Evolutionary conservation across 53 echinoderm and acorn worm species (phyloP).

Genomic region (Holothuria leucospilota): DNA sequence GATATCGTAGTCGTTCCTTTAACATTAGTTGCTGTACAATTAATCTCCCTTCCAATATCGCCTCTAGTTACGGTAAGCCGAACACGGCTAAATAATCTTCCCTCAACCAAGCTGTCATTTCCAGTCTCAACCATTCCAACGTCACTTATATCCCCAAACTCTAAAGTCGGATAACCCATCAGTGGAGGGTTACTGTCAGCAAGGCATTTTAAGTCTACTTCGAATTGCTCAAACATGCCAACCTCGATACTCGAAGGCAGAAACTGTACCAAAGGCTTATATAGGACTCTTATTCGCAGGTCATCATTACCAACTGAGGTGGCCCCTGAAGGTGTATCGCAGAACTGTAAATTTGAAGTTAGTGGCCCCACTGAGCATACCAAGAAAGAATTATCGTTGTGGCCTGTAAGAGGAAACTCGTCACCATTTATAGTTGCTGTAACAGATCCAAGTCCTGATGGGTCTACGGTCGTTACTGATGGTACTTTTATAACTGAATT

Average conservation of each 20-base stretch:
- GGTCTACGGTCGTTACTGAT: background rate
- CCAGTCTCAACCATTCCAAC: background rate
- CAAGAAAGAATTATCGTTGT: slow-evolving; percentile 12
- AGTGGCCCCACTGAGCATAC: slow-evolving; percentile 7
- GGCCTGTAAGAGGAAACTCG: background rate
- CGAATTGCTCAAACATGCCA: slow-evolving; percentile 17
- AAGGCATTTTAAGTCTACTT: background rate
- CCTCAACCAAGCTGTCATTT: background rate
- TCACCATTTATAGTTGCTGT: background rate
- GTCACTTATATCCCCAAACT: background rate
- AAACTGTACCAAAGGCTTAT: slow-evolving; percentile 1
- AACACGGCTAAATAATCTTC: background rate
- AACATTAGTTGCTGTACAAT: slow-evolving; percentile 18
- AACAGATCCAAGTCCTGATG: background rate
- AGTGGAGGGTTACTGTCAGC: slow-evolving; percentile 23
- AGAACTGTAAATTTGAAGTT: background rate
- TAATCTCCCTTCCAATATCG: slow-evolving; percentile 8
- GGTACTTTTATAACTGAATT: slow-evolving; percentile 14
- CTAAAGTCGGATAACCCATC: background rate
- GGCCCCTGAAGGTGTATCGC: background rate
- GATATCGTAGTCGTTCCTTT: background rate
- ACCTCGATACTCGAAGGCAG: slow-evolving; percentile 41
- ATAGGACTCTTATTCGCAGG: background rate
- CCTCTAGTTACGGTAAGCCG: background rate
- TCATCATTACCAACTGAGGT: background rate